Evolutionary conservation across 2,113 vertebrate species (phyloP), one percentile per base, ranked within the genome.

Genomic region (Pholis gunnellus): DNA sequence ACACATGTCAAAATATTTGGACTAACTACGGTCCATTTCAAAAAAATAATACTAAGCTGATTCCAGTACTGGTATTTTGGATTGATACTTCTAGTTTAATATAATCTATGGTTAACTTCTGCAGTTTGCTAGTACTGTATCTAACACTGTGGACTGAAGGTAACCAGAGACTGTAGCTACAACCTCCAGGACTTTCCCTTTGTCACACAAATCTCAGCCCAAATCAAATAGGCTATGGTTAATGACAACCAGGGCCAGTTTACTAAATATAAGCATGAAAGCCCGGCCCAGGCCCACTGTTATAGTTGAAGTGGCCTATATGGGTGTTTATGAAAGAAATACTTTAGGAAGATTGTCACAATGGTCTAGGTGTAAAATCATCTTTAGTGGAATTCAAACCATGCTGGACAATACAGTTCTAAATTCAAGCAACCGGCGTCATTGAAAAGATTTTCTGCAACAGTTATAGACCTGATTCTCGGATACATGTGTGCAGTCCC

Each of bases 251-350:
- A n/a, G 57, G 60, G 34, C 42, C 40, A 52, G 31, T 73, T 85
- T 65, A 56, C 40, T 31, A 56, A 79, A 78, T 57, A 38, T 5
- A 22, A 73, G 65, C 72, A 44, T 71, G 27, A 65, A 54, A 42
- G 40, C 20, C n/a, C 34, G 63, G 40, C 73, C 3, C 18, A n/a
- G 27, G 3, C 50, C 60, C 66, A 64, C 27, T 52, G 63, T n/a
- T 64, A 31, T 34, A n/a, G 61, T 27, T 42, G 22, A 25, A 68
- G 65, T 18, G 42, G 42, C 25, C 25, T 31, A 9, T 9, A 22
- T 42, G 63, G 38, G 38, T 66, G 38, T 66, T 67, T 67, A 27
- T 5, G 27, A 67, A 67, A 7, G 15, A 50, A 31, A 5, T 2
- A 50, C 25, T 18, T 67, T 17, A 66, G n/a, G n/a, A 44, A 29